Evolutionary conservation across 2,113 vertebrate genomes (phyloP).

Genomic region (Heliornis fulica): DNA sequence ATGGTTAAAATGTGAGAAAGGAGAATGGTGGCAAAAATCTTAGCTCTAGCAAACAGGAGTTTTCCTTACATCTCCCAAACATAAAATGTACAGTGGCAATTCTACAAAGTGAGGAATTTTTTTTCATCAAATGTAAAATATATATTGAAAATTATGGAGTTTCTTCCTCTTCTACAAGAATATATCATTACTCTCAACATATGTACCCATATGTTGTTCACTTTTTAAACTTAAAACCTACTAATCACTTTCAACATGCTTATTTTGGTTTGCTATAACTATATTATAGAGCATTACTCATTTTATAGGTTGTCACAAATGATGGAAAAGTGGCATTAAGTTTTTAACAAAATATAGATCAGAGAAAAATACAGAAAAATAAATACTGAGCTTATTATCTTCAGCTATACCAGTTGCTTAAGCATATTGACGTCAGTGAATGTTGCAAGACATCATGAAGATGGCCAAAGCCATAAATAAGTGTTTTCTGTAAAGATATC

Average conservation of each 20-base stretch:
- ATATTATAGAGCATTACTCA: not conserved
- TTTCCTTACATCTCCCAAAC: not conserved
- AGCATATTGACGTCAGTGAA: not conserved
- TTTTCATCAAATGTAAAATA: not conserved
- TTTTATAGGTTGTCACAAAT: not conserved
- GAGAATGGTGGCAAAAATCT: not conserved
- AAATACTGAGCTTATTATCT: not conserved
- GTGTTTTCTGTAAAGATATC: not conserved
- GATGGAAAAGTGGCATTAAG: not conserved
- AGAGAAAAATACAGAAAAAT: not conserved
- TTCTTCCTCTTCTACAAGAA: not conserved
- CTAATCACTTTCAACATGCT: accelerated
- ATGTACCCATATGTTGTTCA: accelerated
- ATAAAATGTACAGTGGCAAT: not conserved
- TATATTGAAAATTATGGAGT: not conserved
- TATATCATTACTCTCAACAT: not conserved
- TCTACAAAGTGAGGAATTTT: not conserved
- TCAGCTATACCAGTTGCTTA: not conserved
- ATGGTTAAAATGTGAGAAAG: not conserved
- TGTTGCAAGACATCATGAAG: not conserved
- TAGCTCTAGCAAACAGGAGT: not conserved
- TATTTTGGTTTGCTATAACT: not conserved
- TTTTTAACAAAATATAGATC: not conserved
- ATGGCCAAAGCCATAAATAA: not conserved
- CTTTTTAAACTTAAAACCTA: not conserved